A percentile compares a stretch with the other conserved stretches of the same genome.
Conservation (phyloP, 2,113 vertebrate genomes). For the Nothocercus nigrocapillus region DNA sequence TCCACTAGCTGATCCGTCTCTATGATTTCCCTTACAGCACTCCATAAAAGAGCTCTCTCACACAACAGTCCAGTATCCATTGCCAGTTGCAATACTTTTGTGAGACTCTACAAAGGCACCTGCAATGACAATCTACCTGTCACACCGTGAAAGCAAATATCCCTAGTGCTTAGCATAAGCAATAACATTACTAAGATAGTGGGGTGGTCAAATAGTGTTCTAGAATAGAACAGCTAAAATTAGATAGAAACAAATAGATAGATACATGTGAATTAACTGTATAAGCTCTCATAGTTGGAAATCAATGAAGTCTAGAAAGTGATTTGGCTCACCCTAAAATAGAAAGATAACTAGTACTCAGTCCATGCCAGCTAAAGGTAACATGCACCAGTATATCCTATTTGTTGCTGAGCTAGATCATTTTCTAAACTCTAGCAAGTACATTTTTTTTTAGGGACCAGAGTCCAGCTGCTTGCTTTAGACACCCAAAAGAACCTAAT, state of each 20-base stretch:
- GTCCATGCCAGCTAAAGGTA: background rate
- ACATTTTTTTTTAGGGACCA: background rate
- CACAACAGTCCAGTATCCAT: background rate
- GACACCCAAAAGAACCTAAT: background rate
- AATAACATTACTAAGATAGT: background rate
- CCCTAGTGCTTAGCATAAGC: background rate
- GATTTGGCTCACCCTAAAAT: background rate
- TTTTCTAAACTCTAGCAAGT: background rate
- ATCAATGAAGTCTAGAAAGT: background rate
- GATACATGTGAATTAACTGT: background rate
- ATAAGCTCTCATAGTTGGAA: background rate
- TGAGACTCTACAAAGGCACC: background rate
- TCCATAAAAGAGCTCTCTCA: background rate
- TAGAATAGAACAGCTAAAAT: background rate
- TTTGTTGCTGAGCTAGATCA: background rate
- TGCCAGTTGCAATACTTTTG: background rate
- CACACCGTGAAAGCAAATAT: background rate
- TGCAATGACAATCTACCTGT: background rate
- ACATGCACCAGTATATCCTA: background rate
- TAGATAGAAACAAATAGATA: background rate
- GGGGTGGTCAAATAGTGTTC: background rate
- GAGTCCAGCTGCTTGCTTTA: background rate
- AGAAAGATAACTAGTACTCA: background rate
- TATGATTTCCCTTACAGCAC: fast-evolving
- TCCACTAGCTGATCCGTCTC: background rate